Base-by-base conservation (phyloP, 1,140 invertebrate species). In the Probaryconus sp. region DNA sequence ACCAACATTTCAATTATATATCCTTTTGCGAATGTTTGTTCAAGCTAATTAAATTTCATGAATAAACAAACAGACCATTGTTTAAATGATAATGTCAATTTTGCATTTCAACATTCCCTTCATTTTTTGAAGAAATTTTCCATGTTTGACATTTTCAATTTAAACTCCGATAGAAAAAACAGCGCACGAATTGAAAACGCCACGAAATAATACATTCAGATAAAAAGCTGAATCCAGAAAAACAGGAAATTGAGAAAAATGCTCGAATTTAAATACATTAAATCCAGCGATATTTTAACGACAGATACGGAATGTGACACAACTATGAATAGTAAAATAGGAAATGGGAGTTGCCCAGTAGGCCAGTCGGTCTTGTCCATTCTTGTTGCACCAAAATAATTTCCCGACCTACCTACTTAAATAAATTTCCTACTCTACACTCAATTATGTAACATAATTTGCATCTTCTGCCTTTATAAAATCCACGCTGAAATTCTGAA, bases 251-350 rank as follows among this genome's bases (percentile, higher is more conserved):
- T 14, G 13, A 2, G 37, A 3, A 40, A 35, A 35, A 28, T 28
- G 26, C 4, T 42, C 17, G 38, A 11, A 20, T 20, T 45, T 10
- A 10, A 6, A 35, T 35, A 6, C 10, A 24, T 24, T 5, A 9
- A 40, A 42, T 35, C 16, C 50, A 1, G 14, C 9, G 30, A 47
- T 65, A 77, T 78, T 78, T 68, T 21, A 21, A 64, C 69, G 9
- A 40, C 53, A 18, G 35, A 60, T 11, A 17, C 33, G 35, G 77
- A 80, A 74, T 70, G 53, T 69, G 71, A 71, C n/a, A 65, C 3
- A 68, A 43, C 77, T 80, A 82, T 76, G 74, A 82, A 83, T 84
- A 82, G 76, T 30, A 6, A 38, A 76, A 82, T 78, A 71, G 63
- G 47, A 79, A 81, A 60, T 77, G 73, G 74, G 31, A 42, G 63